A percentile compares a stretch with the other conserved stretches of the same genome.
Conservation (phyloP, 2,888 invertebrate genomes). For the Drosophila subsilvestris region DNA sequence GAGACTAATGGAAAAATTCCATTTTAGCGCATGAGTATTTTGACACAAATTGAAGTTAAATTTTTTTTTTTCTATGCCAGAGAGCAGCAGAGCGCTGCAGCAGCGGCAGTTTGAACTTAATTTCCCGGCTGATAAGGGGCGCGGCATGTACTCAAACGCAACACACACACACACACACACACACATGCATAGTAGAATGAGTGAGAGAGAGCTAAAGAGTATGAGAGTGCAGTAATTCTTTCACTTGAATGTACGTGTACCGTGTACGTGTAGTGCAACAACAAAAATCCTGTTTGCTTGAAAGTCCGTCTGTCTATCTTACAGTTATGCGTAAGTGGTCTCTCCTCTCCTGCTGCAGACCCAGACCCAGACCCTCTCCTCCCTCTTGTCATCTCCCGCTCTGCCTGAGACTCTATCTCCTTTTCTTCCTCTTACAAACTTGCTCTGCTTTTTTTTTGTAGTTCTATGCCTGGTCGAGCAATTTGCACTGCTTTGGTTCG, state of each 20-base stretch:
- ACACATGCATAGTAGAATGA: conserved; percentile 9
- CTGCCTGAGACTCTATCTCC: conserved; percentile 19
- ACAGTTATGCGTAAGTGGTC: conserved; percentile 76
- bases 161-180: not conserved
- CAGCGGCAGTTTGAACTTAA: conserved; percentile 62
- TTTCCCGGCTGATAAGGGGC: conserved; percentile 58
- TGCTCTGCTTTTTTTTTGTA: conserved; percentile 64
- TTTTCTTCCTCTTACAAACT: conserved; percentile 51
- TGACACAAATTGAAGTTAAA: conserved; percentile 74
- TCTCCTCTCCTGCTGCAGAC: conserved; percentile 1
- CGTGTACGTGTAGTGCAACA: conserved; percentile 22
- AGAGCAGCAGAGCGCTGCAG: not conserved
- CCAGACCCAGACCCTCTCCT: too few relatives aligned
- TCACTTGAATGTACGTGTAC: conserved; percentile 26
- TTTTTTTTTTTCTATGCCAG: conserved; percentile 62
- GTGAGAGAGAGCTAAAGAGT: conserved; percentile 4
- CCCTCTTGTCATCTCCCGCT: conserved; percentile 15
- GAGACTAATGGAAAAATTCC: conserved; percentile 70
- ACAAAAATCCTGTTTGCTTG: conserved; percentile 66
- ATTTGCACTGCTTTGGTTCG: conserved; percentile 63
- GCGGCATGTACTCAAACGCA: conserved; percentile 42
- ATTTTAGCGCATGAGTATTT: conserved; percentile 51
- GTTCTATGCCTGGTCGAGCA: conserved; percentile 44
- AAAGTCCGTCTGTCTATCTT: conserved; percentile 70
- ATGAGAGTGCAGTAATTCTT: conserved; percentile 25